Evolutionary conservation across 2,113 vertebrate species (phyloP).

Genomic region (Limanda limanda): DNA sequence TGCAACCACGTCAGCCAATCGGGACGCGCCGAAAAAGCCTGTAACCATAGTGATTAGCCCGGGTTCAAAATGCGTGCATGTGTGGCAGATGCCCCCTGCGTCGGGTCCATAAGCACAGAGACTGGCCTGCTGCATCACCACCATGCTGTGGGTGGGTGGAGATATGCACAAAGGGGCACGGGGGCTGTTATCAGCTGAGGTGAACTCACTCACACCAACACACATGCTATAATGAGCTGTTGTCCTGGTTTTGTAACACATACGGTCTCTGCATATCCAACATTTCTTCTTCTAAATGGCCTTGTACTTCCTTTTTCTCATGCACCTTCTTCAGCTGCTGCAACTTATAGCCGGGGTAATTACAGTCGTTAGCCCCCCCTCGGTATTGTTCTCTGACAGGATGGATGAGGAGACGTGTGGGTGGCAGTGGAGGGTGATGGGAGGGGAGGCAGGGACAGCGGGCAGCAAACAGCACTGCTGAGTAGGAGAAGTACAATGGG

Average conservation of each 20-base stretch:
- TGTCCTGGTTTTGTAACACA: slow-evolving; percentile 8
- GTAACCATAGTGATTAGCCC: slow-evolving; percentile 73
- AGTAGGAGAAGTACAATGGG: slow-evolving; percentile 62
- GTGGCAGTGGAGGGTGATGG: slow-evolving; percentile 59
- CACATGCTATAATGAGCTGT: slow-evolving; percentile 11
- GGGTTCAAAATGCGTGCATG: slow-evolving; percentile 59
- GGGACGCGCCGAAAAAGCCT: slow-evolving; percentile 35
- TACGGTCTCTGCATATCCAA: slow-evolving; percentile 32
- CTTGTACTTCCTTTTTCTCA: slow-evolving; percentile 9
- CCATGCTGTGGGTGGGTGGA: slow-evolving; percentile 15
- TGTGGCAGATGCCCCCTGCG: slow-evolving; percentile 60
- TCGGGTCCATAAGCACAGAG: slow-evolving; percentile 55
- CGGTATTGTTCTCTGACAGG: slow-evolving; percentile 63
- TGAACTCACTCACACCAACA: slow-evolving; percentile 19
- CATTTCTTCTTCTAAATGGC: background rate
- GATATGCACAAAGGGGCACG: slow-evolving; percentile 21
- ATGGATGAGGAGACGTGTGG: slow-evolving; percentile 73
- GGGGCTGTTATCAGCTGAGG: slow-evolving; percentile 3
- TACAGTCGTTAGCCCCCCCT: slow-evolving; percentile 46
- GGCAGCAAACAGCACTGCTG: slow-evolving; percentile 58
- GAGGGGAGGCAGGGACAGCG: slow-evolving; percentile 54
- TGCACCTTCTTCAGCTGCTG: slow-evolving; percentile 11
- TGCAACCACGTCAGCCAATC: slow-evolving; percentile 51
- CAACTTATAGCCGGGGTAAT: slow-evolving; percentile 49
- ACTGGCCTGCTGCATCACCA: background rate